Conservation (phyloP, 2,888 invertebrate genomes). For the Ommatoiulus sabulosus region DNA sequence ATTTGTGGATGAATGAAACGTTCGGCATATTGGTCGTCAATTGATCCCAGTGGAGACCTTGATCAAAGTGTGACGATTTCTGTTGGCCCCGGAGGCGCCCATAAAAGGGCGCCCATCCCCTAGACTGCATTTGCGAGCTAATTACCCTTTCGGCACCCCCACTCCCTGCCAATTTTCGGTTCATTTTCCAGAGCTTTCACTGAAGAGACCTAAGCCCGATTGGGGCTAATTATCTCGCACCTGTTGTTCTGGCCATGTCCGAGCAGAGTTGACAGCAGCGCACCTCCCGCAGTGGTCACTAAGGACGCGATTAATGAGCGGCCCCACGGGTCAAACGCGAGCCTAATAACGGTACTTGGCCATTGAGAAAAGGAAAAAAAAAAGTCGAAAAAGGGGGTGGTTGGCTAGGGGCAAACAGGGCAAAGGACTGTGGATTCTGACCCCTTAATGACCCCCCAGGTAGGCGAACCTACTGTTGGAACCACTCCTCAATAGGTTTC, state of each 20-base stretch:
- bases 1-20: neutral
- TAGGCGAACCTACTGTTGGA: conserved; percentile 8
- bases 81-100: neutral
- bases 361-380: neutral
- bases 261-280: neutral
- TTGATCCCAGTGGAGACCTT: conserved; percentile 48
- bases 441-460: conserved; percentile 17
- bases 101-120: conserved; percentile 17
- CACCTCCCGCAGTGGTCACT: conserved; percentile 9
- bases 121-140: conserved; percentile 3
- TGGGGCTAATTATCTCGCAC: conserved; percentile 51
- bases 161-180: neutral
- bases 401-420: neutral
- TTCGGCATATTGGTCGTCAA: neutral
- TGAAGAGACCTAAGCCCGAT: conserved; percentile 2
- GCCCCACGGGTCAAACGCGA: conserved; percentile 18
- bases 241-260: conserved; percentile 31
- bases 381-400: conserved; percentile 21
- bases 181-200: conserved; percentile 26
- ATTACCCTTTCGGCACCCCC: conserved; percentile 23
- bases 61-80: conserved; percentile 48
- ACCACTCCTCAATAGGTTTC: conserved; percentile 13
- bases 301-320: conserved; percentile 28
- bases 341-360: neutral
- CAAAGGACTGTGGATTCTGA: neutral